These are phyloP conservation scores for Alentia gelatinosa DNA, from an alignment of 2,888 invertebrate genomes.

Conservation along the genomic window DNA sequence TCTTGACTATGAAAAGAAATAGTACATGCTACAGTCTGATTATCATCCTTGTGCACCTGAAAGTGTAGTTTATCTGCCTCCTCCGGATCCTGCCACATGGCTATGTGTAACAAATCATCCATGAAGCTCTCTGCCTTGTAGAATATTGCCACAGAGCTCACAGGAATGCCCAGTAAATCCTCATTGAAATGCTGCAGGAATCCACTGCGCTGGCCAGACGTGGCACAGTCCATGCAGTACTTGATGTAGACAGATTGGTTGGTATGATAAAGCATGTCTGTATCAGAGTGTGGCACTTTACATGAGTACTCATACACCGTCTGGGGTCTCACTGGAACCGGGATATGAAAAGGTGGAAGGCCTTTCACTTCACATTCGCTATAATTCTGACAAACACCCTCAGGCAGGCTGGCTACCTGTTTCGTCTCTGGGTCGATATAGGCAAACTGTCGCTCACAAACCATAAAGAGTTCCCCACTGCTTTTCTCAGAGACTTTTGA, in stretches of 20 bases:
- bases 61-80: not conserved
- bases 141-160: not conserved
- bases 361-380: not conserved
- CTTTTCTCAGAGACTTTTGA: too few species aligned
- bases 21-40: not conserved
- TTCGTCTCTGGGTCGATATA: too few species aligned
- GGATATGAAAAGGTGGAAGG: not conserved
- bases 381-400: too few species aligned
- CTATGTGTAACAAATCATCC: slow-evolving; percentile 20
- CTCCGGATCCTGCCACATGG: slow-evolving; percentile 21
- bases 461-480: too few species aligned
- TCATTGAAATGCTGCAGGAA: not conserved
- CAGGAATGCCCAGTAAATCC: not conserved
- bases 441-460: too few species aligned
- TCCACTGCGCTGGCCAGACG: not conserved
- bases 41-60: not conserved
- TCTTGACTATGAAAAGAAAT: not conserved
- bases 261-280: slow-evolving; percentile 42
- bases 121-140: slow-evolving; percentile 45
- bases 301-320: not conserved
- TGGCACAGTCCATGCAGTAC: slow-evolving; percentile 34
- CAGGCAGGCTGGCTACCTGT: too few species aligned
- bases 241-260: slow-evolving; percentile 46
- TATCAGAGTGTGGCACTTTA: slow-evolving; percentile 19
- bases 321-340: not conserved